phyloP scores from a whole-genome alignment of 2,113 vertebrate genomes.

The Chloebia gouldiae region DNA sequence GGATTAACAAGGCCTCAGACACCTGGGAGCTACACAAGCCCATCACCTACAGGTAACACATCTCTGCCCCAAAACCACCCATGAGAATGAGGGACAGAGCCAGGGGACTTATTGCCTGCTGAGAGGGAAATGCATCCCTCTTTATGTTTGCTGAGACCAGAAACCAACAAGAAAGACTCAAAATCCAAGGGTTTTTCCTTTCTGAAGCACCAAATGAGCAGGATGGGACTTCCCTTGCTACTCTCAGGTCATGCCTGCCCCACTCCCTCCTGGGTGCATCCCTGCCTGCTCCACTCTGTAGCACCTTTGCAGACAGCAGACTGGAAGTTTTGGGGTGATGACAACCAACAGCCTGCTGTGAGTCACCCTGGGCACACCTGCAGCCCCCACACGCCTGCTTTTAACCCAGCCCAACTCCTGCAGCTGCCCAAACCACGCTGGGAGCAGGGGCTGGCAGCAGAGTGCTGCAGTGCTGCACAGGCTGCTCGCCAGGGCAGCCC shows the following conservation, averaged over 20 bases:
- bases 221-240: not conserved
- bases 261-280: not conserved
- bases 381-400: accelerated
- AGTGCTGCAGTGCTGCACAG: not conserved
- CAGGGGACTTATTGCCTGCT: not conserved
- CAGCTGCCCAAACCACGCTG: accelerated
- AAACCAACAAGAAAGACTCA: not conserved
- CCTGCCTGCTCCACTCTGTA: not conserved
- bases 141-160: not conserved
- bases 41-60: accelerated
- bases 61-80: not conserved
- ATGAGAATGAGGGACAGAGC: not conserved
- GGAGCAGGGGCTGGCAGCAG: not conserved
- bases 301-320: not conserved
- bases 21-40: accelerated
- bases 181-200: not conserved
- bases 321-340: accelerated
- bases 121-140: not conserved
- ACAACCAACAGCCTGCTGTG: not conserved
- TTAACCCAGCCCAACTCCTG: not conserved
- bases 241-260: not conserved
- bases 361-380: accelerated
- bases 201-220: not conserved
- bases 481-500: not conserved
- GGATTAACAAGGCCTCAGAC: accelerated